A percentile compares a stretch with the other conserved stretches of the same genome.
Conservation (phyloP, 1,140 invertebrate species). For the Bemisia tabaci region DNA sequence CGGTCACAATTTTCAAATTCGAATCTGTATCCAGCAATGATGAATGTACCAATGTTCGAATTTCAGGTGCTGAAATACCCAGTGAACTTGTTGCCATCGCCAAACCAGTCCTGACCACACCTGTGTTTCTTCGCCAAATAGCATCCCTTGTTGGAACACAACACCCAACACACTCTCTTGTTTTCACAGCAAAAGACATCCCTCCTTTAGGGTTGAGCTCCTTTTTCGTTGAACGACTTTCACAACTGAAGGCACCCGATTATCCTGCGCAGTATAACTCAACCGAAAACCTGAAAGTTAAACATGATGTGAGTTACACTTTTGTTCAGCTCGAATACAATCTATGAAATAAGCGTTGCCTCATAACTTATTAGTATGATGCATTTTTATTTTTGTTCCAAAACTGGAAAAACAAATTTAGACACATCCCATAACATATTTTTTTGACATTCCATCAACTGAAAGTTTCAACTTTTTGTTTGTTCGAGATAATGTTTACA, state of each 20-base stretch:
- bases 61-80: constrained; percentile 22
- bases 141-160: constrained; percentile 29
- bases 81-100: constrained; percentile 30
- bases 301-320: constrained; percentile 7
- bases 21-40: too few relatives aligned
- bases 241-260: constrained; percentile 1
- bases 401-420: too few relatives aligned
- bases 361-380: too few relatives aligned
- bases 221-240: constrained; percentile 25
- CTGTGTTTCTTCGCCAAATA: neutral
- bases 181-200: constrained; percentile 33
- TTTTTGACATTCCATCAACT: too few relatives aligned
- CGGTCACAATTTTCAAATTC: too few relatives aligned
- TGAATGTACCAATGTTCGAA: too few relatives aligned
- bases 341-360: neutral
- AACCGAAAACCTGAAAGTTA: constrained; percentile 6
- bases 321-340: neutral
- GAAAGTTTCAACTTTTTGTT: too few relatives aligned
- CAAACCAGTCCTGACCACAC: constrained; percentile 20
- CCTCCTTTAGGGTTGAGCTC: constrained; percentile 32
- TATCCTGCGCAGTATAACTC: constrained; percentile 3
- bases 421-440: too few relatives aligned
- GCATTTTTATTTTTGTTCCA: too few relatives aligned
- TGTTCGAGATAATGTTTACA: too few relatives aligned
- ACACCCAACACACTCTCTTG: constrained; percentile 29